phyloP scores from a whole-genome alignment of 2,113 vertebrate genomes.

The Scortum barcoo region DNA sequence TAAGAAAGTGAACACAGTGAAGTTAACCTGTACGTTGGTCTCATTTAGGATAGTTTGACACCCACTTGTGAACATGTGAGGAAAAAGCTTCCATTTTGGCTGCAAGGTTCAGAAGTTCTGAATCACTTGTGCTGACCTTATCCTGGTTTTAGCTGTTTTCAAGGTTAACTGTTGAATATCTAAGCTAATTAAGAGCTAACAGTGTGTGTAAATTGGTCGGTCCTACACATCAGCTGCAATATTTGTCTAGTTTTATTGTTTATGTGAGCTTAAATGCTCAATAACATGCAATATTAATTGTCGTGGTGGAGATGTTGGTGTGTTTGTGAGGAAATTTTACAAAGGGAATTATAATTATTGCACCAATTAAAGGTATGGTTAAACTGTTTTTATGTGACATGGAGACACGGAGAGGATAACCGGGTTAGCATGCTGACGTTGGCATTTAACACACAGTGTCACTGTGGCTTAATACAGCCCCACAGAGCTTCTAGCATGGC shows the following conservation, averaged over 20 bases:
- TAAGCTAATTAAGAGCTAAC: neutral
- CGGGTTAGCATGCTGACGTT: neutral
- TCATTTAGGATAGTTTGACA: neutral
- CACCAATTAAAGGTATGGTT: neutral
- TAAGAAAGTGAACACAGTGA: neutral
- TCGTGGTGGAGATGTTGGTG: neutral
- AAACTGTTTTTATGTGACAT: neutral
- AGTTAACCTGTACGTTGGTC: neutral
- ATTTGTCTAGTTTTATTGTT: neutral
- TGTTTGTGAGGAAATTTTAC: neutral
- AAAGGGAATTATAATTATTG: too few relatives aligned
- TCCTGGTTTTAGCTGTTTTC: too few relatives aligned
- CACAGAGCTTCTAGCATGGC: neutral
- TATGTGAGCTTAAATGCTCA: neutral
- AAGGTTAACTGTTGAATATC: neutral
- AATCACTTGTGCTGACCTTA: neutral
- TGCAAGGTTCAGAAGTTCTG: neutral
- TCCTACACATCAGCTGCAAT: neutral
- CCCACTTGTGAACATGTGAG: neutral
- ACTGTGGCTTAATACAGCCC: neutral
- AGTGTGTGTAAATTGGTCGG: neutral
- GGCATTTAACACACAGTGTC: slow-evolving; percentile 1
- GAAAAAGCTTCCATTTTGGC: neutral
- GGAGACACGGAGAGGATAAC: neutral
- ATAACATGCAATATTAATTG: neutral